Conservation (phyloP, 1,140 invertebrate species). For the Archivesica marissinica region DNA sequence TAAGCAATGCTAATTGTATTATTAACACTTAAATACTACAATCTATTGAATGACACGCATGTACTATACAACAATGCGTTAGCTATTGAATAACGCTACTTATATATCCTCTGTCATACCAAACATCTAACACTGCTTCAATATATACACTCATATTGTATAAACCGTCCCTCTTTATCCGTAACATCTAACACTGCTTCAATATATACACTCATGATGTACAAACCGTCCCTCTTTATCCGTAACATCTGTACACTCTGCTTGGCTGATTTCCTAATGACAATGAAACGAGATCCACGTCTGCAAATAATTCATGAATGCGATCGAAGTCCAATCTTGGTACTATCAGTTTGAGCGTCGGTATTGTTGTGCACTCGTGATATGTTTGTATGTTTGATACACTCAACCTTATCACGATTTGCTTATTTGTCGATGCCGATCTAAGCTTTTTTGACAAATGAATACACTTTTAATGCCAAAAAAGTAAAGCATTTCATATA, state of each 20-base stretch:
- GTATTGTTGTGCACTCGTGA: neutral
- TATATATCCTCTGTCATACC: conserved; percentile 9
- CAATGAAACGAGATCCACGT: conserved; percentile 1
- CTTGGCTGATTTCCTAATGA: conserved; percentile 40
- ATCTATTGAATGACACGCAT: conserved; percentile 9
- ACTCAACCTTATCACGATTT: neutral
- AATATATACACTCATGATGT: neutral
- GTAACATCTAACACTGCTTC: conserved; percentile 28
- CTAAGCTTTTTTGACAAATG: neutral
- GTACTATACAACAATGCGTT: neutral
- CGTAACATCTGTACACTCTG: conserved; percentile 33
- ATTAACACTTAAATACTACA: conserved; percentile 29
- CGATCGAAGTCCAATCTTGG: neutral
- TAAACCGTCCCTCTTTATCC: neutral
- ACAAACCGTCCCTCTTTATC: neutral
- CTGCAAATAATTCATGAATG: neutral
- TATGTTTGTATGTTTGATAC: neutral
- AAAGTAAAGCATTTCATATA: too few relatives aligned
- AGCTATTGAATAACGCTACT: conserved; percentile 2
- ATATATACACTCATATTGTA: neutral
- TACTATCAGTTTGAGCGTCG: neutral
- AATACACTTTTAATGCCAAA: neutral
- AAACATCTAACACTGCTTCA: conserved; percentile 28
- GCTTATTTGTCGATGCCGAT: neutral
- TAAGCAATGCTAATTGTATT: conserved; percentile 12